phyloP scores from a whole-genome alignment of 2,888 invertebrate species.

The Drosophila differens region DNA sequence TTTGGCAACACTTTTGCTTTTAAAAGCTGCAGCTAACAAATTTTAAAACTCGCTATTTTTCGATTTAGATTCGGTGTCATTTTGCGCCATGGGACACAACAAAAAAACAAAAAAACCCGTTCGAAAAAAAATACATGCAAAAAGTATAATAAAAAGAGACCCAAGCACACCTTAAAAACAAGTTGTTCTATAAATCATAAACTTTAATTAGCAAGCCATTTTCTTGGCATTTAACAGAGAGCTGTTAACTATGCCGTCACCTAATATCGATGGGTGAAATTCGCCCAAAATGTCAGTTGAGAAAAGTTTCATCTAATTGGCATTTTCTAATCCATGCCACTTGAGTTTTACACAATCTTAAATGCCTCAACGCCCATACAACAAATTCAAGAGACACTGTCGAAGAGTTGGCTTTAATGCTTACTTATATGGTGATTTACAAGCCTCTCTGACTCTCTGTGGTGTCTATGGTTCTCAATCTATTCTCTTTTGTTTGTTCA shows the following conservation, averaged over 20 bases:
- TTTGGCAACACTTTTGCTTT: constrained; percentile 74
- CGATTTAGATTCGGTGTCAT: constrained; percentile 58
- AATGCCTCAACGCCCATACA: constrained; percentile 42
- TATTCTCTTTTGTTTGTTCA: constrained; percentile 11
- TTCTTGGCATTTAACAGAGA: constrained; percentile 56
- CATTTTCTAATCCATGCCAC: constrained; percentile 55
- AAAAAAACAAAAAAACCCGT: constrained; percentile 50
- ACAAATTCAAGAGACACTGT: constrained; percentile 5
- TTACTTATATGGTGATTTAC: background rate
- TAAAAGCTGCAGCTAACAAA: constrained; percentile 33
- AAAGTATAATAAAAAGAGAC: constrained; percentile 37
- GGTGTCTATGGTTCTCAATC: constrained; percentile 4
- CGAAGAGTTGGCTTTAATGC: constrained; percentile 4
- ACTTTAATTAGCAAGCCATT: constrained; percentile 59
- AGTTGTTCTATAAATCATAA: constrained; percentile 72
- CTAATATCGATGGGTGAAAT: constrained; percentile 10
- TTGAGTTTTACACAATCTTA: constrained; percentile 36
- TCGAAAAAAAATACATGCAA: constrained; percentile 23
- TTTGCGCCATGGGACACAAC: constrained; percentile 57
- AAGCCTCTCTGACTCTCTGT: constrained; percentile 2
- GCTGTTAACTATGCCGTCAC: constrained; percentile 18
- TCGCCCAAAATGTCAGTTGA: constrained; percentile 46
- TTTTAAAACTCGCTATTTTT: constrained; percentile 53
- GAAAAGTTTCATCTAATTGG: constrained; percentile 48
- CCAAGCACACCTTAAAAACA: constrained; percentile 63